Evolutionary conservation across 1,140 invertebrate genomes (phyloP).

Genomic region (Eumeta japonica): DNA sequence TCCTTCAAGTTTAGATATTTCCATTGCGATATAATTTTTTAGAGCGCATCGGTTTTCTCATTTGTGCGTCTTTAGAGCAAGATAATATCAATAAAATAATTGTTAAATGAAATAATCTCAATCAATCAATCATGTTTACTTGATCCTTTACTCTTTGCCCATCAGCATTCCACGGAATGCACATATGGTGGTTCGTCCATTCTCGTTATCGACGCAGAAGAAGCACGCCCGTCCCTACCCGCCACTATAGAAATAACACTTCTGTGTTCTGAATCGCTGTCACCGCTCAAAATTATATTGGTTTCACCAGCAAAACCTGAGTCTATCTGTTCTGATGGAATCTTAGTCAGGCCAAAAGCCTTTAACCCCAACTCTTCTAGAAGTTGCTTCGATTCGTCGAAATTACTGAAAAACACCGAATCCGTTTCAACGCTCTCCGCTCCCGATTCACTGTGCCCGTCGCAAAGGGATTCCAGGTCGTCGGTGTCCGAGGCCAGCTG

Average conservation of each 20-base stretch:
- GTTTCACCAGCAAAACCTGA: conserved; percentile 46
- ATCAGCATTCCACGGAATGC: conserved; percentile 41
- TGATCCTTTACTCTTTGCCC: conserved; percentile 8
- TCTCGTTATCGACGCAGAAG: conserved; percentile 29
- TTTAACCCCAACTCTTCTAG: conserved; percentile 35
- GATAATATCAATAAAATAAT: conserved; percentile 7
- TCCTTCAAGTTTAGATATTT: background rate
- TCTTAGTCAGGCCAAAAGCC: conserved; percentile 17
- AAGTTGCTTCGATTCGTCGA: conserved; percentile 51
- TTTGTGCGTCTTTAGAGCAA: conserved; percentile 17
- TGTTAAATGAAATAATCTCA: conserved; percentile 27
- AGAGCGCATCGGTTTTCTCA: background rate
- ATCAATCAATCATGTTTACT: conserved; percentile 4
- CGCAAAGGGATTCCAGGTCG: conserved; percentile 55
- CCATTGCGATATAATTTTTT: background rate
- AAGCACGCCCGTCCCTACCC: conserved; percentile 34
- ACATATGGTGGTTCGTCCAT: conserved; percentile 38
- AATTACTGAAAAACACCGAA: conserved; percentile 76
- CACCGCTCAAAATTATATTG: conserved; percentile 45
- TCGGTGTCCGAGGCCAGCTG: conserved; percentile 49
- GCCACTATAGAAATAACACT: conserved; percentile 50
- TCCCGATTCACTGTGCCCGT: conserved; percentile 78
- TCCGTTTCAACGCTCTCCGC: conserved; percentile 81
- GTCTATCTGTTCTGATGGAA: conserved; percentile 38
- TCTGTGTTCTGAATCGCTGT: conserved; percentile 48